A percentile compares a stretch with the other conserved stretches of the same genome.
These are phyloP conservation scores for Dendrocopos noguchii DNA, from an alignment of 2,113 vertebrate genomes.

Conservation along the genomic window DNA sequence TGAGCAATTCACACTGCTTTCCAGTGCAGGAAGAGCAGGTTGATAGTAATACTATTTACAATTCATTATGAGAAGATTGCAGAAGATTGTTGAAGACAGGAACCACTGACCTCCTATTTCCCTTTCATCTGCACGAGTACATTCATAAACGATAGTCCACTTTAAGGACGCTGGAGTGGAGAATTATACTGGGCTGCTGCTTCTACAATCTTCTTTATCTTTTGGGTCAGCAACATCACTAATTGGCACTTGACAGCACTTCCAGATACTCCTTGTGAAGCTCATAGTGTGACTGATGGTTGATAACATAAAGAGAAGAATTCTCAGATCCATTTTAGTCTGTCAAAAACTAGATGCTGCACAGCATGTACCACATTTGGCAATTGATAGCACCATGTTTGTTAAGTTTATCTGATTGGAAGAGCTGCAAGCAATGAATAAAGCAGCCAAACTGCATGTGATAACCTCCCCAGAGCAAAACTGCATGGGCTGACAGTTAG, in stretches of 20 bases:
- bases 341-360: background rate
- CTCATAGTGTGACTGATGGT: slow-evolving; percentile 40
- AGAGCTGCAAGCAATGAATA: slow-evolving; percentile 42
- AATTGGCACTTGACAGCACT: slow-evolving; percentile 72
- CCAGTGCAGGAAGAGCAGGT: background rate
- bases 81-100: slow-evolving; percentile 64
- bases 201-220: slow-evolving; percentile 65
- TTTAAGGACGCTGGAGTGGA: slow-evolving; percentile 65
- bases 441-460: slow-evolving; percentile 27
- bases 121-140: slow-evolving; percentile 62
- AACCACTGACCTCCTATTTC: slow-evolving; percentile 61
- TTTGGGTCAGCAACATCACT: slow-evolving; percentile 68
- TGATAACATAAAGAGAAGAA: slow-evolving; percentile 60
- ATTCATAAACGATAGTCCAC: slow-evolving; percentile 57
- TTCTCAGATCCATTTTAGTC: slow-evolving; percentile 31
- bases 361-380: slow-evolving; percentile 20
- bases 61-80: slow-evolving; percentile 64
- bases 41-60: slow-evolving; percentile 58
- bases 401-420: slow-evolving; percentile 46
- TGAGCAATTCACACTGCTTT: background rate
- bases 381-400: slow-evolving; percentile 53
- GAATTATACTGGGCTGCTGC: slow-evolving; percentile 57
- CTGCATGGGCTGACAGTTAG: slow-evolving; percentile 6
- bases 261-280: slow-evolving; percentile 58
- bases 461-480: slow-evolving; percentile 43